Base-by-base conservation (phyloP, 1,140 invertebrate genomes). In the Andricus grossulariae region DNA sequence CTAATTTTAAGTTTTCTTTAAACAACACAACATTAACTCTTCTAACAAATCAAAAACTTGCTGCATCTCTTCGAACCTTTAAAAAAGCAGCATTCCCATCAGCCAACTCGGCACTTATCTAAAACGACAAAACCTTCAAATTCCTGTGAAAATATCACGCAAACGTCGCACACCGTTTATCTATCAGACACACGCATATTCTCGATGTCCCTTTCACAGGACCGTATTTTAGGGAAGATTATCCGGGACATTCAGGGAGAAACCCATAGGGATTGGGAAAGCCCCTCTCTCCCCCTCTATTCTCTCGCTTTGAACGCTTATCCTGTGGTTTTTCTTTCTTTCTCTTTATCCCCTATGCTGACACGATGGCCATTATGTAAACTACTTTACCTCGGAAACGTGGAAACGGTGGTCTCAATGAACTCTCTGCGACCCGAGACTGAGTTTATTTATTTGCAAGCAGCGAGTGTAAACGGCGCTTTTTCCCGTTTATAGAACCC, bases 401-500 rank as follows among this genome's bases (percentile, higher is more conserved):
- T 66, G 57, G n/a, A 66, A 66, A 66, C 57, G 57, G 25, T 66
- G 13, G 21, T 45, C 57, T 66, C 57, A 66, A 66, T 66, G 57
- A 39, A 66, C 57, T 66, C 52, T 54, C 57, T 39, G 39, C 57
- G 57, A 66, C 15, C 57, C 3, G 15, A 66, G 13, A 13, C 57
- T n/a, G 8, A 19, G 52, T 77, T 77, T 78, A 78, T 78, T 78
- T 78, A 78, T 78, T 73, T 73, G 71, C 49, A 70, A 77, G 76
- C 66, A 25, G 19, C n/a, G 18, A 71, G 49, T 73, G 39, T 66
- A 73, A 77, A 77, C 71, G 71, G 21, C 72, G 25, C 21, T 54
- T 25, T 51, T 39, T 25, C 15, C 73, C 18, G 21, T 15, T 21
- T 13, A 39, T 39, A 7, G 39, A 39, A 39, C 39, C 21, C 10